A percentile compares a stretch with the other conserved stretches of the same genome.
Evolutionary conservation across 2,113 vertebrate species (phyloP).

Genomic region (Cryptotis parvus): DNA sequence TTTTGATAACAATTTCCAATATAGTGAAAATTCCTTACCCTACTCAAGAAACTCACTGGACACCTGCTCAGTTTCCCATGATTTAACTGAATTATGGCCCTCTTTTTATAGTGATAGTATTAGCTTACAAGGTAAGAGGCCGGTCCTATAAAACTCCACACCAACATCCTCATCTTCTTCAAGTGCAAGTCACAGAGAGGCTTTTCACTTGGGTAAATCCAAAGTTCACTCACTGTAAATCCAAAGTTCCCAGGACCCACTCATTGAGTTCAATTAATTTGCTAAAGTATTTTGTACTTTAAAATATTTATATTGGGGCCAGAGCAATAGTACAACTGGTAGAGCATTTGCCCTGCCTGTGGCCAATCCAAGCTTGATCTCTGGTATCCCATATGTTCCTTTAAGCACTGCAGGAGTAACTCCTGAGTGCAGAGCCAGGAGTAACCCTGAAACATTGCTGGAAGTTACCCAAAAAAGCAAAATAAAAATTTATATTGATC

Average conservation of each 20-base stretch:
- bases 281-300: neutral
- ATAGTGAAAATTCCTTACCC: neutral
- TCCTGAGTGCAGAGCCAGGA: no score
- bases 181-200: neutral
- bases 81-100: neutral
- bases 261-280: neutral
- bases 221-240: neutral
- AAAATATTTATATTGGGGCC: no score
- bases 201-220: no score
- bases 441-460: no score
- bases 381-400: no score
- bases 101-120: neutral
- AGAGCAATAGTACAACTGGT: no score
- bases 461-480: no score
- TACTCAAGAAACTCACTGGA: neutral
- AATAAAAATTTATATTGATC: no score
- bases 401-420: no score
- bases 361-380: no score
- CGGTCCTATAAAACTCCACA: neutral
- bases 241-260: neutral
- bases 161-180: neutral
- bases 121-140: neutral
- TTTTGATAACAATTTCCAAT: neutral
- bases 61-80: neutral
- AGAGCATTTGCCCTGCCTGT: no score